Evolutionary conservation across 2,113 vertebrate species (phyloP).

Genomic region (Lophochroa leadbeateri): DNA sequence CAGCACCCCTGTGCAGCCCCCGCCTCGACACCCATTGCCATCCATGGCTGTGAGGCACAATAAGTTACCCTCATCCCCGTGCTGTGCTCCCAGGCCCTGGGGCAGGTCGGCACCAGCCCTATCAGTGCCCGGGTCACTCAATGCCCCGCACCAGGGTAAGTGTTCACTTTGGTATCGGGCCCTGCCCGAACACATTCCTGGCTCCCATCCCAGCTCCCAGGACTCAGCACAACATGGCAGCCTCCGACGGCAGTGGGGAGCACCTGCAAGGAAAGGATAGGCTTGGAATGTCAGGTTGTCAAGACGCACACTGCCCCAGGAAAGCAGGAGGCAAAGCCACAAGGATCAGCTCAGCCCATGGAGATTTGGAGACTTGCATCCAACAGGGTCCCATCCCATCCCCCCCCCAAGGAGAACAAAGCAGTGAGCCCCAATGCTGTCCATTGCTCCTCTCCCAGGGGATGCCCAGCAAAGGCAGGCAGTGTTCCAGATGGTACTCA

Average conservation of each 20-base stretch:
- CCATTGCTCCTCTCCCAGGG: background rate
- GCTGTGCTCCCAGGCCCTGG: background rate
- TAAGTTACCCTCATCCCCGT: background rate
- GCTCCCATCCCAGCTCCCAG: background rate
- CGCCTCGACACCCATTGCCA: rapidly evolving
- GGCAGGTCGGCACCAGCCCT: background rate
- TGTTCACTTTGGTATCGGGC: rapidly evolving
- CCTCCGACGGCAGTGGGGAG: background rate
- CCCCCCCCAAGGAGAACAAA: background rate
- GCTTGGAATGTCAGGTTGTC: background rate
- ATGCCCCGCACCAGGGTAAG: background rate
- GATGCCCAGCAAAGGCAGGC: background rate
- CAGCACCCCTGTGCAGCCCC: conserved; percentile 16
- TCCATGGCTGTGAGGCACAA: background rate
- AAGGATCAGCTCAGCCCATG: background rate
- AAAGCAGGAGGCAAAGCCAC: background rate
- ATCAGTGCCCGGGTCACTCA: background rate
- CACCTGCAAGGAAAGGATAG: background rate
- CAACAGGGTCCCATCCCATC: too few species aligned
- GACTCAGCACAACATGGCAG: background rate
- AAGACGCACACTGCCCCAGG: rapidly evolving
- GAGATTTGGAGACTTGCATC: background rate
- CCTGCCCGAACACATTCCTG: rapidly evolving
- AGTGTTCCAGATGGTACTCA: conserved; percentile 59
- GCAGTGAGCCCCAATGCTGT: rapidly evolving